Evolutionary conservation across 2,888 invertebrate species (phyloP), one percentile per base, ranked within the genome.

Genomic region (Volucella inanis): DNA sequence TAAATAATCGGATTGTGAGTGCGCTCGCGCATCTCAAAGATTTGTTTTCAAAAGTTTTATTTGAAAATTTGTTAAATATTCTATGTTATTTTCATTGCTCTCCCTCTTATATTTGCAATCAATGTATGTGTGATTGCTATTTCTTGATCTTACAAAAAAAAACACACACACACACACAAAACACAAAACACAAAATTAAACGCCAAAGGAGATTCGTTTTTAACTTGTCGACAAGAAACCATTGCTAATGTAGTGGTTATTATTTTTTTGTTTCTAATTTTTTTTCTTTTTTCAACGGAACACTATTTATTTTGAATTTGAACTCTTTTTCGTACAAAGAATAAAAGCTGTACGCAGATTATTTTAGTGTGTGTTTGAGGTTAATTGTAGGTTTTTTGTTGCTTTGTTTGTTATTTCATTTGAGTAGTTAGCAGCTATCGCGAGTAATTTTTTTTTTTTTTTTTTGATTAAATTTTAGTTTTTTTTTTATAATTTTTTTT

Each of bases 11-110:
- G 8, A 12, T 10, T 59, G 39, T 11, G 49, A 14, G 15, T 77
- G 77, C 71, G 81, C 77, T 57, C 50, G 76, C 65, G 76, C 72
- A 82, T 76, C 67, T 57, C 22, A 49, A 74, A 75, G 8, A 49
- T 38, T 62, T 45, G 15, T 81, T 68, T 70, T 55, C 39, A 18
- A 52, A 49, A 41, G 38, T 54, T 72, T 50, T 4, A 62, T 41
- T 22, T 18, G n/a, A 82, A 64, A 64, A 54, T 59, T 62, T 76
- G 67, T 70, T 70, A 57, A 75, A 76, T 39, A 70, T 70, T 70
- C 45, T 65, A 59, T 15, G 64, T 64, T 62, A 3, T 43, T 39
- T 47, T 50, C 45, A 39, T 18, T 22, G 4, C 14, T 45, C 18
- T 11, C 9, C 41, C 50, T 43, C 47, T 52, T 49, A 14, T 49